These are phyloP conservation scores for Ochlodes sylvanus DNA, from an alignment of 2,888 invertebrate species.

Conservation along the genomic window DNA sequence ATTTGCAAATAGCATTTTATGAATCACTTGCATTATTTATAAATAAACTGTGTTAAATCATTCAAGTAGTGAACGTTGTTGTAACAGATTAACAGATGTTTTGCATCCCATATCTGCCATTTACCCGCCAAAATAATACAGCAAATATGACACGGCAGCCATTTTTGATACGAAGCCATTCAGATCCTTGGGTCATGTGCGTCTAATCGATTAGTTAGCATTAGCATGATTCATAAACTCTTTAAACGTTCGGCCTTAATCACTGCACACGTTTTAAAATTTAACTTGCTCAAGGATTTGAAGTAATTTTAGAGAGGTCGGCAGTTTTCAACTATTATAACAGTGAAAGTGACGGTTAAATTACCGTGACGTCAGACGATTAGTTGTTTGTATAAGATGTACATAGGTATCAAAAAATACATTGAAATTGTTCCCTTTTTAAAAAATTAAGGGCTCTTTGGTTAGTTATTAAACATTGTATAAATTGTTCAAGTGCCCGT, in stretches of 20 bases:
- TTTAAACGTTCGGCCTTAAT: not conserved
- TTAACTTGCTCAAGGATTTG: not conserved
- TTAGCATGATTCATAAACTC: slow-evolving; percentile 16
- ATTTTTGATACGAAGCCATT: slow-evolving; percentile 20
- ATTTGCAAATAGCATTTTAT: too few relatives aligned
- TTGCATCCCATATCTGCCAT: not conserved
- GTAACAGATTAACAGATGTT: too few relatives aligned
- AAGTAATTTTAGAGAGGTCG: not conserved
- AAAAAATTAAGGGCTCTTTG: not conserved
- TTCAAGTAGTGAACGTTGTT: too few relatives aligned
- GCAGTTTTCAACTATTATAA: not conserved
- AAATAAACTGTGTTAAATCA: too few relatives aligned
- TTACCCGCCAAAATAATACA: not conserved
- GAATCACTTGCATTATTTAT: too few relatives aligned
- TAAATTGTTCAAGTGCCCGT: not conserved
- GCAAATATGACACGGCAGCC: not conserved
- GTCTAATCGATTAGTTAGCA: slow-evolving; percentile 22
- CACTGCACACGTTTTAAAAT: slow-evolving; percentile 4
- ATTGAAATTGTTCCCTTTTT: not conserved
- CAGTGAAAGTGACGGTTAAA: too few relatives aligned
- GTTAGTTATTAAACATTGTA: not conserved
- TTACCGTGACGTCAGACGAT: too few relatives aligned
- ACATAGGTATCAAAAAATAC: too few relatives aligned
- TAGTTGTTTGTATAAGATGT: too few relatives aligned
- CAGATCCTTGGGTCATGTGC: slow-evolving; percentile 2